Conservation (phyloP, 2,888 invertebrate genomes). For the Diogma glabrata region DNA sequence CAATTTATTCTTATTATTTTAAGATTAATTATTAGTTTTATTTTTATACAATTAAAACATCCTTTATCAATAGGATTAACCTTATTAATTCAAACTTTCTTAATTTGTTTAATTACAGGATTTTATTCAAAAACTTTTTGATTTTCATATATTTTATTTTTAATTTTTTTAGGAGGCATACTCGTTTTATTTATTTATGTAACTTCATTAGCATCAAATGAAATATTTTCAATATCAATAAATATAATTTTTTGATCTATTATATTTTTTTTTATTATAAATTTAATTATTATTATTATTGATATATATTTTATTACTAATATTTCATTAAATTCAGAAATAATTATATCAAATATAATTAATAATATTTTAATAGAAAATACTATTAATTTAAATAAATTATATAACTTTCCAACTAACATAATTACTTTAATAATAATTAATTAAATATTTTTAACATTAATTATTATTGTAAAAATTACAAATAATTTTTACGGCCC, state of each 20-base stretch:
- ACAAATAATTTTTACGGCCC: slow-evolving; percentile 44
- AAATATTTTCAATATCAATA: slow-evolving; percentile 39
- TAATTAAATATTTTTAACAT: slow-evolving; percentile 46
- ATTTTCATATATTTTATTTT: slow-evolving; percentile 49
- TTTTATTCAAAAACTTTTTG: slow-evolving; percentile 42
- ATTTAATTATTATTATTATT: slow-evolving; percentile 24
- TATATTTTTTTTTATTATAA: too few species aligned
- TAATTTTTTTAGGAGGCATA: slow-evolving; percentile 51
- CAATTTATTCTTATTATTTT: slow-evolving; percentile 23
- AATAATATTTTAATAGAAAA: too few species aligned
- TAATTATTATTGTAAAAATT: slow-evolving; percentile 48
- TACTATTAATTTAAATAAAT: slow-evolving; percentile 42
- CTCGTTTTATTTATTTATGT: slow-evolving; percentile 54
- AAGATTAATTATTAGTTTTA: slow-evolving; percentile 30
- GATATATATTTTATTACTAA: too few species aligned
- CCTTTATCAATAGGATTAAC: slow-evolving; percentile 44
- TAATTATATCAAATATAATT: slow-evolving; percentile 27
- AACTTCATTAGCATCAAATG: slow-evolving; percentile 48
- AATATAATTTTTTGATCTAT: slow-evolving; percentile 27
- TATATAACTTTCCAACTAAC: slow-evolving; percentile 42
- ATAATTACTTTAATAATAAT: slow-evolving; percentile 42
- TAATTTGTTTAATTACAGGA: slow-evolving; percentile 39
- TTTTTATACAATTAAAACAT: slow-evolving; percentile 37
- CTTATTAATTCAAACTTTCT: slow-evolving; percentile 42
- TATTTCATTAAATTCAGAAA: slow-evolving; percentile 27